These are phyloP conservation scores for Camelus dromedarius DNA, from an alignment of 2,113 vertebrate genomes.

Conservation along the genomic window DNA sequence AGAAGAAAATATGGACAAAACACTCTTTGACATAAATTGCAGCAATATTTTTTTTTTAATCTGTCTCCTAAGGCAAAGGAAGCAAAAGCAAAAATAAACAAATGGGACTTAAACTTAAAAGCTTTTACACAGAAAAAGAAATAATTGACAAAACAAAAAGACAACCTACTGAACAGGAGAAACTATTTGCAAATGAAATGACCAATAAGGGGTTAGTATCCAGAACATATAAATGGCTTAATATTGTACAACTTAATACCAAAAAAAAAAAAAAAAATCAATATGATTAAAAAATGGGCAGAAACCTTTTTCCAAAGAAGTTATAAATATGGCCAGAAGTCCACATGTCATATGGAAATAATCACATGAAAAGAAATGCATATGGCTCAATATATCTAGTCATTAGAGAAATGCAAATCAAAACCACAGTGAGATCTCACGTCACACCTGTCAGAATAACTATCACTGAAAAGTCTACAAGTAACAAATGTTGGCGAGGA, in stretches of 20 bases:
- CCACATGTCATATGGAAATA: no score
- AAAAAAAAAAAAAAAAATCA: not conserved
- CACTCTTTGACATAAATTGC: no score
- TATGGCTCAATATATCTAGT: not conserved
- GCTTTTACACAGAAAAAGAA: not conserved
- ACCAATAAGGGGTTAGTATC: not conserved
- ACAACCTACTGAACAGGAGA: not conserved
- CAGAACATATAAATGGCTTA: not conserved
- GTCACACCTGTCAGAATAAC: not conserved
- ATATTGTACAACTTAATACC: not conserved
- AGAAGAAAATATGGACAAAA: no score
- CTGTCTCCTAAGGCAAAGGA: not conserved
- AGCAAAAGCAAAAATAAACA: not conserved
- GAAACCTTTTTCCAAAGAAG: not conserved
- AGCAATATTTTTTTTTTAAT: not conserved
- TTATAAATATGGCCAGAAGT: not conserved
- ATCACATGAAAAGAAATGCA: not conserved
- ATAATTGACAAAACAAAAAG: not conserved
- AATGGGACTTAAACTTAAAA: not conserved
- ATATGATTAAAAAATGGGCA: not conserved
- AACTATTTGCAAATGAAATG: not conserved
- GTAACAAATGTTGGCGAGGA: not conserved
- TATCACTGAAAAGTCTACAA: not conserved
- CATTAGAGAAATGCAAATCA: not conserved
- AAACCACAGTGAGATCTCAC: not conserved